Conservation (phyloP, 2,113 vertebrate species). For the Eubucco bourcierii region DNA sequence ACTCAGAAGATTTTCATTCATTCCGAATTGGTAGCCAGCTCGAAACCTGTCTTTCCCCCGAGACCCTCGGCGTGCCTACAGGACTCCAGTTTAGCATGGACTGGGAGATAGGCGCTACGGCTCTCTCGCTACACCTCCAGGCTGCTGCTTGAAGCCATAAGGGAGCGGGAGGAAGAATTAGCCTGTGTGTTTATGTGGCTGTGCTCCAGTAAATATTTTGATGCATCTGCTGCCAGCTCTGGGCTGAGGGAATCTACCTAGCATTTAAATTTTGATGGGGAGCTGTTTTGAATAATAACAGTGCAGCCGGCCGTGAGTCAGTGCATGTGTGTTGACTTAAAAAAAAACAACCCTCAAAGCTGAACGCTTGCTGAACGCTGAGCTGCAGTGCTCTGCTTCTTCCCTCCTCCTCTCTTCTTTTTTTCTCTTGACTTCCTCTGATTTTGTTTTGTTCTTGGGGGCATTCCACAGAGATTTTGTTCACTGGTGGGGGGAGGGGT, state of each 20-base stretch:
- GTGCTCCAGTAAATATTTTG: constrained; percentile 72
- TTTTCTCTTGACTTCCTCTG: constrained; percentile 45
- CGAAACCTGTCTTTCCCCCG: constrained; percentile 15
- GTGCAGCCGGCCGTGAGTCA: constrained; percentile 75
- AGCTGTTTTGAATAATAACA: constrained; percentile 72
- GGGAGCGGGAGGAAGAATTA: constrained; percentile 62
- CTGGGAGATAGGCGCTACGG: constrained; percentile 49
- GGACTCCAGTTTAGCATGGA: constrained; percentile 56
- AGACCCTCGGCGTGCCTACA: constrained; percentile 48
- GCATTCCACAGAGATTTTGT: constrained; percentile 45
- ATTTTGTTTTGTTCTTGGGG: constrained; percentile 27
- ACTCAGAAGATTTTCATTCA: constrained; percentile 68
- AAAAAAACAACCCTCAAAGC: constrained; percentile 57
- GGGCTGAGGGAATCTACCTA: constrained; percentile 68
- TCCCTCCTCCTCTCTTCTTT: constrained; percentile 53
- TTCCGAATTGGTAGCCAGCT: constrained; percentile 66
- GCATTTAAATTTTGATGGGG: constrained; percentile 70
- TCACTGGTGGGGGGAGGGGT: neutral
- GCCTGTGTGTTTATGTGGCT: constrained; percentile 69
- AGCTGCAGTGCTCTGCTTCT: constrained; percentile 74
- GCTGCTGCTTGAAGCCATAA: constrained; percentile 68
- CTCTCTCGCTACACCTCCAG: constrained; percentile 66
- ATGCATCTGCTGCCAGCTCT: constrained; percentile 67
- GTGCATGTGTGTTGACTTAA: constrained; percentile 77
- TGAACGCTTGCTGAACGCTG: constrained; percentile 69